Evolutionary conservation across 2,797 vertebrate species (phyloP).

Genomic region (Notamacropus eugenii): DNA sequence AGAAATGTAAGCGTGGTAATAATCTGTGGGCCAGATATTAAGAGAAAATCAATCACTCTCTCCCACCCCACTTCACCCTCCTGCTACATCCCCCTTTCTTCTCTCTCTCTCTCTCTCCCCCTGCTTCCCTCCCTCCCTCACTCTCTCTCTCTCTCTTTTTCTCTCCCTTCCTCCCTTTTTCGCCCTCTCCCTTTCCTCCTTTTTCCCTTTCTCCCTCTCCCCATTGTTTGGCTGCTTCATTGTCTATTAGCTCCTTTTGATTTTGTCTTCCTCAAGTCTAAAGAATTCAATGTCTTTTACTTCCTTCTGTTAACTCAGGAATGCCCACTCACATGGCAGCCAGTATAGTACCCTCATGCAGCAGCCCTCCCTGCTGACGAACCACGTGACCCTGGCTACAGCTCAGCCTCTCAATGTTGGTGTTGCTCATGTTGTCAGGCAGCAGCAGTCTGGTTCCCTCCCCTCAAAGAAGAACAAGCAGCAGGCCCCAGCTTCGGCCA

Average conservation of each 20-base stretch:
- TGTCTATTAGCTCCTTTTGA: background rate
- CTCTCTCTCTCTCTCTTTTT: too few relatives aligned
- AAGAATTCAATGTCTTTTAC: background rate
- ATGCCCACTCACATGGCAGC: conserved; percentile 91
- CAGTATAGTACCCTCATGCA: conserved; percentile 92
- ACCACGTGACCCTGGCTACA: conserved; percentile 87
- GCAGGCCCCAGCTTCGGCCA: conserved; percentile 85
- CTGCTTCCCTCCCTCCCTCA: too few relatives aligned
- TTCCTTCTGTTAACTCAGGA: conserved; percentile 78
- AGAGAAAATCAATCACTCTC: conserved; percentile 1
- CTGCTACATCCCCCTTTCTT: background rate
- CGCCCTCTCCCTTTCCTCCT: background rate
- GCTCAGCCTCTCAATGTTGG: conserved; percentile 90
- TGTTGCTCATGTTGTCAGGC: conserved; percentile 88
- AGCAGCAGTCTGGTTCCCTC: conserved; percentile 89
- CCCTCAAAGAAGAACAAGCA: conserved; percentile 93
- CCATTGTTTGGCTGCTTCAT: background rate
- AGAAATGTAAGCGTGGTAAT: conserved; percentile 13
- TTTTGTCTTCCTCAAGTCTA: background rate
- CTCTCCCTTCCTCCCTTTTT: too few relatives aligned
- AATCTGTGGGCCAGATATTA: background rate
- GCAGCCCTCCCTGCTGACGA: conserved; percentile 90
- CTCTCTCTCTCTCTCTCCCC: too few relatives aligned
- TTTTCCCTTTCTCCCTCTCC: background rate
- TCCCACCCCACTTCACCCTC: too few relatives aligned